A percentile compares a stretch with the other conserved stretches of the same genome.
Evolutionary conservation across 1,140 invertebrate species (phyloP).

Genomic region (Palaemon carinicauda): DNA sequence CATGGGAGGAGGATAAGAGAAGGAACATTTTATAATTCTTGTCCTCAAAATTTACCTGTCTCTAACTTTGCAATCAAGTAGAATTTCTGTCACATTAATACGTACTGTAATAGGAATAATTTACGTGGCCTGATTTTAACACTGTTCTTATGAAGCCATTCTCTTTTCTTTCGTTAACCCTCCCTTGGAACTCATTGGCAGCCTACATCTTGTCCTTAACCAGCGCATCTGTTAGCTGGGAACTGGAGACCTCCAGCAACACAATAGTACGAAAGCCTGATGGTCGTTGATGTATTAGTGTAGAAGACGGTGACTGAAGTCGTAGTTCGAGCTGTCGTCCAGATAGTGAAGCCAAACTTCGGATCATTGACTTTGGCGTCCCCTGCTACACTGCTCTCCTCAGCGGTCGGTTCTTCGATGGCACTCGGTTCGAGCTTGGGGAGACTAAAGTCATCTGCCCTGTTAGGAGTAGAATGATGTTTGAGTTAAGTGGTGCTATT

Average conservation of each 20-base stretch:
- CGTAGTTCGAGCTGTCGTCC: neutral
- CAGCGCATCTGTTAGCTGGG: neutral
- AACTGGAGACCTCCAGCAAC: neutral
- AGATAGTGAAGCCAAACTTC: constrained; percentile 17
- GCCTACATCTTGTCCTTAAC: neutral
- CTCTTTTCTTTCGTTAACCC: too few relatives aligned
- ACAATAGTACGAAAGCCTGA: neutral
- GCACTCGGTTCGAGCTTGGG: neutral
- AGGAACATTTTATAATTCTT: too few relatives aligned
- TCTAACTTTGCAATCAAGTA: too few relatives aligned
- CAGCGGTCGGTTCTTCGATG: neutral
- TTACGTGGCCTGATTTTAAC: too few relatives aligned
- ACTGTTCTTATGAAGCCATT: too few relatives aligned
- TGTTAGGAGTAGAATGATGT: too few relatives aligned
- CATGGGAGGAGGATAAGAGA: too few relatives aligned
- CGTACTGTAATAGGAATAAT: too few relatives aligned
- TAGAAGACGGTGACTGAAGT: neutral
- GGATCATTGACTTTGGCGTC: neutral
- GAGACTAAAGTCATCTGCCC: neutral
- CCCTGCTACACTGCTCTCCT: neutral
- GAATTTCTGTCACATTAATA: too few relatives aligned
- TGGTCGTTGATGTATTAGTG: neutral
- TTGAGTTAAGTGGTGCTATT: too few relatives aligned
- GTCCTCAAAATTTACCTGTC: too few relatives aligned
- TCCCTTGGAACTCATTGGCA: too few relatives aligned